phyloP scores from a whole-genome alignment of 2,888 invertebrate species.

The Cistogaster globosa region DNA sequence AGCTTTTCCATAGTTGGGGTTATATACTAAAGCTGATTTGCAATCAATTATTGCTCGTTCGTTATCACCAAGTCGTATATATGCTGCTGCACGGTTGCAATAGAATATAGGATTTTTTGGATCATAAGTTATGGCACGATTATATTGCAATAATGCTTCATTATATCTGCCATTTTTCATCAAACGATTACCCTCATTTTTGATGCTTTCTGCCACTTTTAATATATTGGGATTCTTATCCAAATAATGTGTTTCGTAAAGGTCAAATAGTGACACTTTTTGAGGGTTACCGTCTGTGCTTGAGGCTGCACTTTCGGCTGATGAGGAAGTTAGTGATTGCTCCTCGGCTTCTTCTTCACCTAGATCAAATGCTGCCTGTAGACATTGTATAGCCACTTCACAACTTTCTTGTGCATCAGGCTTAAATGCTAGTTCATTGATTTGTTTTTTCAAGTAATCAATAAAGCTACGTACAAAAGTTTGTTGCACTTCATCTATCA shows the following conservation, averaged over 20 bases:
- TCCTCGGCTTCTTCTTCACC: conserved; percentile 76
- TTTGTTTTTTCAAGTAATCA: conserved; percentile 80
- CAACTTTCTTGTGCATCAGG: conserved; percentile 84
- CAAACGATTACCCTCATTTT: conserved; percentile 93
- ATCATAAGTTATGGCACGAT: conserved; percentile 93
- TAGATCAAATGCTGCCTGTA: conserved; percentile 94
- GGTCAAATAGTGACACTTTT: conserved; percentile 83
- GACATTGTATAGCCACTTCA: conserved; percentile 97
- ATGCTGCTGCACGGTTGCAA: conserved; percentile 98
- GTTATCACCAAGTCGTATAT: conserved; percentile 93
- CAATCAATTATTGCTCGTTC: conserved; percentile 95
- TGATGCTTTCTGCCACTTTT: conserved; percentile 91
- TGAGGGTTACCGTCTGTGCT: conserved; percentile 66
- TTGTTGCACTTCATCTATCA: conserved; percentile 81
- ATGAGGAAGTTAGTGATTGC: conserved; percentile 61
- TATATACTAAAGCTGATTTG: conserved; percentile 92
- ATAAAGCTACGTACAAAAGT: conserved; percentile 81
- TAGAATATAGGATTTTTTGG: conserved; percentile 96
- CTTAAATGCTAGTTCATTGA: conserved; percentile 77
- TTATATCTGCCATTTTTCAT: conserved; percentile 92
- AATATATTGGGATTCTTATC: conserved; percentile 84
- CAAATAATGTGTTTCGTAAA: conserved; percentile 82
- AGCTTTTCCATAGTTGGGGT: conserved; percentile 96
- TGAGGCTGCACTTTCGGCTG: conserved; percentile 56
- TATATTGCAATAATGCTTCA: conserved; percentile 93